Percentiles rank a stretch among this genome's conserved stretches.
Conservation (phyloP, 1,140 invertebrate genomes). For the Gryllus bimaculatus region DNA sequence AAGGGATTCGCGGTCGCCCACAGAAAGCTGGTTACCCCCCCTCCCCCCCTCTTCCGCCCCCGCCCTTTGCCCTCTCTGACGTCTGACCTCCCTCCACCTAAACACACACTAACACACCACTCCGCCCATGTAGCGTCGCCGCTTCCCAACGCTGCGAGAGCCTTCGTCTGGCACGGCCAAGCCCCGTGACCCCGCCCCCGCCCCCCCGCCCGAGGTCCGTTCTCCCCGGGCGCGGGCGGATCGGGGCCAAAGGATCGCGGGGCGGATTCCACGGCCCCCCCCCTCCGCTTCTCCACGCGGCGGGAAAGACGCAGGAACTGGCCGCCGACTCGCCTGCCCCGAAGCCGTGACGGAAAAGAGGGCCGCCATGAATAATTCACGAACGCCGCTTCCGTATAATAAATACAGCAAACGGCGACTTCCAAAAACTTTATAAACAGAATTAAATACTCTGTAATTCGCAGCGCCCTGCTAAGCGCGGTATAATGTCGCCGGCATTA, state of each 20-base stretch:
- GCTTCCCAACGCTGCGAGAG: no score
- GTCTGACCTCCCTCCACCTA: no score
- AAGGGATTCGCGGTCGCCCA: no score
- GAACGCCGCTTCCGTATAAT: background rate
- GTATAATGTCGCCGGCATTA: background rate
- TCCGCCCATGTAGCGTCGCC: no score
- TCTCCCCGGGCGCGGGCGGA: background rate
- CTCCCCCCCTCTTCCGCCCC: no score
- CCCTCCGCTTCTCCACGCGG: background rate
- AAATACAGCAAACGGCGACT: background rate
- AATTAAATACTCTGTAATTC: background rate
- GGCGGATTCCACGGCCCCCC: background rate
- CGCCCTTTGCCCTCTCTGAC: no score
- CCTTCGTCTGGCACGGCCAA: background rate
- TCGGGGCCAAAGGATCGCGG: background rate
- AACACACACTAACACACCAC: no score
- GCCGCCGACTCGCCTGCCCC: background rate
- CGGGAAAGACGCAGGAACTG: background rate
- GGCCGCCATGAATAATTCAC: background rate
- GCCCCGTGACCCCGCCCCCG: background rate
- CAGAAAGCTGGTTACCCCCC: no score
- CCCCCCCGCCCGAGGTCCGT: no score
- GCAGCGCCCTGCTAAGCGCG: background rate
- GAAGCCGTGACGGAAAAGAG: background rate
- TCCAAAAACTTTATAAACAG: slow-evolving; percentile 5